Percentiles rank a stretch among this genome's conserved stretches.
Evolutionary conservation across 2,888 invertebrate genomes (phyloP).

Genomic region (Punctoribates punctum): DNA sequence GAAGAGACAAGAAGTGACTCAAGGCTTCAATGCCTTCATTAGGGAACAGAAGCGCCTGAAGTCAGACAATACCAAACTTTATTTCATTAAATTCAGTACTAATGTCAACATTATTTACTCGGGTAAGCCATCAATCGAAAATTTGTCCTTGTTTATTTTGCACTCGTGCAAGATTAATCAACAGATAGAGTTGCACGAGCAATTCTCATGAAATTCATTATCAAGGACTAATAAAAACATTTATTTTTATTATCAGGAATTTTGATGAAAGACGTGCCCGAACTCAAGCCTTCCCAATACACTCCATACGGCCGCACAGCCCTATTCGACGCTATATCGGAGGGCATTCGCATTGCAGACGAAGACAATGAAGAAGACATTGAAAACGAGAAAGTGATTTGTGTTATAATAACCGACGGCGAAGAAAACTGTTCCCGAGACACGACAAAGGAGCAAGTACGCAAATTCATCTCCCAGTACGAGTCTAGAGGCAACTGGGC

Average conservation of each 20-base stretch:
- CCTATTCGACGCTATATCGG: conserved; percentile 19
- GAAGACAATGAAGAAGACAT: background rate
- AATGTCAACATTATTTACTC: conserved; percentile 32
- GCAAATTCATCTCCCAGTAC: conserved; percentile 8
- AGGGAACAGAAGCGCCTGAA: conserved; percentile 27
- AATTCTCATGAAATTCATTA: background rate
- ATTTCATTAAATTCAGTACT: conserved; percentile 20
- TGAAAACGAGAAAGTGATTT: conserved; percentile 14
- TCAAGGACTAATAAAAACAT: background rate
- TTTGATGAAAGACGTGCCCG: background rate
- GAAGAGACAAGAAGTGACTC: conserved; percentile 10
- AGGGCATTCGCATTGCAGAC: conserved; percentile 18
- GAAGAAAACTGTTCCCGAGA: conserved; percentile 27
- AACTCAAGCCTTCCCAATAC: conserved; percentile 6
- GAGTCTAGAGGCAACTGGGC: conserved; percentile 26
- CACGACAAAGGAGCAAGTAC: conserved; percentile 13
- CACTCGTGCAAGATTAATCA: no score
- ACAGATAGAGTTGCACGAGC: no score
- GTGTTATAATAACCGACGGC: conserved; percentile 31
- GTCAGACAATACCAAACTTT: background rate
- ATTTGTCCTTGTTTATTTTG: no score
- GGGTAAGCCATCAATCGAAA: background rate
- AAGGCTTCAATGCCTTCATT: conserved; percentile 6
- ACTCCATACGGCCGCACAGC: conserved; percentile 5
- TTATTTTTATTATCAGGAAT: background rate